phyloP scores from a whole-genome alignment of 1,140 invertebrate species.

The Physella acuta region DNA sequence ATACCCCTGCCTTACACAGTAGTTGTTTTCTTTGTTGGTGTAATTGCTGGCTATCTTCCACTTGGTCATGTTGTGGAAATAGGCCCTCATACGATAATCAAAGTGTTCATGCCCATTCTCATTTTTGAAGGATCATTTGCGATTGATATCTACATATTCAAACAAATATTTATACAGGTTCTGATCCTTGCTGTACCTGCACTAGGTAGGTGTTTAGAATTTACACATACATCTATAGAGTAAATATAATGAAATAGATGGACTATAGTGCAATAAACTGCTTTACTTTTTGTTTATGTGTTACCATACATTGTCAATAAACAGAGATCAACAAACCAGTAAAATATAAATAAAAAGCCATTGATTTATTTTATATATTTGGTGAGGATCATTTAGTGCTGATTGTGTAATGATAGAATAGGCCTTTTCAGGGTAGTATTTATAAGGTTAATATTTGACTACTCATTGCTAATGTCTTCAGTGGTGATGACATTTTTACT shows the following conservation, averaged over 20 bases:
- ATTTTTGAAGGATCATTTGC: slow-evolving; percentile 63
- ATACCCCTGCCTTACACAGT: slow-evolving; percentile 55
- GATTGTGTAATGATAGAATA: too few relatives aligned
- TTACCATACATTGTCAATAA: too few relatives aligned
- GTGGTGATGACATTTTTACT: slow-evolving; percentile 56
- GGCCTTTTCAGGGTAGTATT: too few relatives aligned
- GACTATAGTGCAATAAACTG: too few relatives aligned
- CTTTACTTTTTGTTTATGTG: too few relatives aligned
- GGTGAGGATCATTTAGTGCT: too few relatives aligned
- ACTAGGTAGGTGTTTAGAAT: slow-evolving; percentile 45
- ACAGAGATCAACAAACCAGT: too few relatives aligned
- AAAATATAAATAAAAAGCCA: too few relatives aligned
- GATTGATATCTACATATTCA: slow-evolving; percentile 61
- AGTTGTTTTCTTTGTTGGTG: slow-evolving; percentile 51
- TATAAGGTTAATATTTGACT: too few relatives aligned
- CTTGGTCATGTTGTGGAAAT: slow-evolving; percentile 39
- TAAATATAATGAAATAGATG: too few relatives aligned
- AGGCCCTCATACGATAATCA: slow-evolving; percentile 58
- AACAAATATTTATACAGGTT: slow-evolving; percentile 58
- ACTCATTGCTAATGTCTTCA: slow-evolving; percentile 32
- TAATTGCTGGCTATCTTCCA: slow-evolving; percentile 42
- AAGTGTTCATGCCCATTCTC: slow-evolving; percentile 61
- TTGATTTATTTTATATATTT: too few relatives aligned
- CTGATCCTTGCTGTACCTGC: slow-evolving; percentile 58
- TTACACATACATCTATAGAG: too few relatives aligned